Evolutionary conservation across 2,113 vertebrate species (phyloP), one percentile per base, ranked within the genome.

Genomic region (Antechinus flavipes): DNA sequence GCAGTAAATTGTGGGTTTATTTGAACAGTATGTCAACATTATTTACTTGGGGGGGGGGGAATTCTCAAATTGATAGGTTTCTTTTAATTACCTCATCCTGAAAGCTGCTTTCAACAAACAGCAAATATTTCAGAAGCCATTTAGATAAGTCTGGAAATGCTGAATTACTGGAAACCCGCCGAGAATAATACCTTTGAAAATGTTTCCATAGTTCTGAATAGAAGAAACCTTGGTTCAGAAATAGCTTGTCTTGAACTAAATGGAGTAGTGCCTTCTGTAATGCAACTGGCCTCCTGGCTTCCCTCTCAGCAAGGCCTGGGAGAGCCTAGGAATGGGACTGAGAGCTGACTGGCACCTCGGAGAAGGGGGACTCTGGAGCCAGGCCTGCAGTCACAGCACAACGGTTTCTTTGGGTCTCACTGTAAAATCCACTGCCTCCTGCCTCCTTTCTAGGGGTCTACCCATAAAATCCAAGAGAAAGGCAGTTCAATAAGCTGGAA

Each of bases 11-110:
- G 97, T 98, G 97, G 94, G 92, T 97, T 98, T 98, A 98, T 98
- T 98, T 98, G 97, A 98, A 97, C 97, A 98, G 96, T 97, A 97
- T 98, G 98, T 98, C 98, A 98, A 97, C 95, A 94, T 98, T 98
- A 98, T 98, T 98, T 98, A 97, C 98, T 98, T 97, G 93, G n/a
- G 95, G 95, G 56, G 94, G 97, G 97, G 97, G 94, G 97, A 50
- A 52, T 52, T 95, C 96, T 95, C 97, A 95, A 97, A 98, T 97
- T 97, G 98, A 98, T 98, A 98, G 96, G 91, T 97, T 98, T 98
- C 96, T 98, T 98, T 98, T 98, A 98, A 98, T 98, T 98, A 97
- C 97, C 96, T 98, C 97, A 97, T 98, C 96, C 94, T 97, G 97
- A 98, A 98, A 98, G 96, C 96, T 97, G 95, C 95, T 98, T 94